Evolutionary conservation across 2,113 vertebrate species (phyloP), one percentile per base, ranked within the genome.

Genomic region (Cheilinus undulatus): DNA sequence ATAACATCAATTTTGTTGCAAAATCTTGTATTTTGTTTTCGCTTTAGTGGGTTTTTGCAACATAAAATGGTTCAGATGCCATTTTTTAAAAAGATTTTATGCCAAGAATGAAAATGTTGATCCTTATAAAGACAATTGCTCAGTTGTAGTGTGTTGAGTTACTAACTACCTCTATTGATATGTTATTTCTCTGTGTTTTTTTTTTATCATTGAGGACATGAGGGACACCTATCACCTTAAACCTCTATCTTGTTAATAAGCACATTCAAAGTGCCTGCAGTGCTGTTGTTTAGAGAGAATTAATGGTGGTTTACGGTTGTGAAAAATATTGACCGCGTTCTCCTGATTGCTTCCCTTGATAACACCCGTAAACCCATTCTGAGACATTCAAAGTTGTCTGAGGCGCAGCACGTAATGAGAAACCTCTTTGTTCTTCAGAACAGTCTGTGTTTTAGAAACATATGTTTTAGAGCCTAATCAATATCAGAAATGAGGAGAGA

Each of bases 311-410:
- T 87, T 56, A 26, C 20, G 23, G 69, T 77, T 82, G 72, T 86
- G 75, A 86, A 84, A 81, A 69, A 64, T 90, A 90, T 88, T 46
- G 85, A 89, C 80, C 74, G 77, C 62, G 67, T 82, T 76, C 76
- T 84, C 70, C 77, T 89, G 82, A 89, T 89, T 89, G 83, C 83
- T 83, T 90, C 89, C 89, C 91, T 82, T 86, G 89, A 84, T 86
- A 90, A 86, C 65, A 28, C 49, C 69, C 62, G 60, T 26, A 76
- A 86, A 88, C 86, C 78, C 77, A 87, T 84, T 80, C 61, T 83
- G 78, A 87, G 78, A 69, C 82, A 82, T 87, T 85, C 67, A 87
- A 85, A 88, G 86, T 82, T 83, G 80, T 84, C 81, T 69, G 79
- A 88, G 84, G 75, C 65, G 3, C 76, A 56, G 60, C 64, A 46